These are phyloP conservation scores for Leiothrix lutea DNA, from an alignment of 2,113 vertebrate genomes.

Conservation along the genomic window DNA sequence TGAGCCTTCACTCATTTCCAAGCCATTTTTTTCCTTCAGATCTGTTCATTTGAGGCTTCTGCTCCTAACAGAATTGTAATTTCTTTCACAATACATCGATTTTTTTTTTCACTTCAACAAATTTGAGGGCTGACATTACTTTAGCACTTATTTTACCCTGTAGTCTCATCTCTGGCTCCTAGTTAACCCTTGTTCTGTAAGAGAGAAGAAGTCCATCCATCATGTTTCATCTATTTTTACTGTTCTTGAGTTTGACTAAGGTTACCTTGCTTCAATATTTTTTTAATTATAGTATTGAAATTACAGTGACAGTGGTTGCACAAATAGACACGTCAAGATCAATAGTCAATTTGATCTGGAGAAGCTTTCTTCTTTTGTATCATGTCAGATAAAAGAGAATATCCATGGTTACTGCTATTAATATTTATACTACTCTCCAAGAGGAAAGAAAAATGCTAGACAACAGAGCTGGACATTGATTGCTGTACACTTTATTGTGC, in stretches of 20 bases:
- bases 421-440: constrained; percentile 15
- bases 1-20: neutral
- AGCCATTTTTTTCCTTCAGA: neutral
- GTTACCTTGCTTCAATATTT: neutral
- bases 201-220: neutral
- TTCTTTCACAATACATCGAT: neutral
- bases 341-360: neutral
- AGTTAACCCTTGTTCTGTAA: neutral
- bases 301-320: neutral
- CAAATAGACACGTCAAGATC: neutral
- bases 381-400: constrained; percentile 22
- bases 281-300: neutral
- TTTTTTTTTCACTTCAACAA: neutral
- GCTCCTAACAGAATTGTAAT: neutral
- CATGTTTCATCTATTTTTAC: neutral
- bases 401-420: constrained; percentile 22
- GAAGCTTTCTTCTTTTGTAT: constrained; percentile 22
- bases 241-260: neutral
- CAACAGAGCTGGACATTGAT: neutral
- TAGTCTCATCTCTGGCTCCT: neutral
- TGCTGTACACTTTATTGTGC: neutral
- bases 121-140: neutral
- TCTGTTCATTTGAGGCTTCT: neutral
- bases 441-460: neutral
- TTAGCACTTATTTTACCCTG: neutral